A percentile compares a stretch with the other conserved stretches of the same genome.
These are phyloP conservation scores for Cryptus armator DNA, from an alignment of 2,888 invertebrate species.

Conservation along the genomic window DNA sequence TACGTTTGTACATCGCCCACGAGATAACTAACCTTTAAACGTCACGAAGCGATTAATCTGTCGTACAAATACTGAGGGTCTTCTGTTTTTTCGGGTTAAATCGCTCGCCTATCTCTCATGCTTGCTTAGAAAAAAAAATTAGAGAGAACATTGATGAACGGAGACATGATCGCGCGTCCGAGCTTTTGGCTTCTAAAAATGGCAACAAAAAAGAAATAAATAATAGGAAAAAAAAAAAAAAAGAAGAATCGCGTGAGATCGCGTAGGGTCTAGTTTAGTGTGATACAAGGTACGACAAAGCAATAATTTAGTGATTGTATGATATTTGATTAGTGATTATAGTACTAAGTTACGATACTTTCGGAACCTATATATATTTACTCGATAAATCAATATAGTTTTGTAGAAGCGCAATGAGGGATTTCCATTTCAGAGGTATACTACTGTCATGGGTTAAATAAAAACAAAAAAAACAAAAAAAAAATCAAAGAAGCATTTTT, in stretches of 20 bases:
- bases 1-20: neutral
- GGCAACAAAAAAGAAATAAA: constrained; percentile 39
- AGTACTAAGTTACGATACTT: constrained; percentile 82
- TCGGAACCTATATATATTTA: constrained; percentile 83
- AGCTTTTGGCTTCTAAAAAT: constrained; percentile 72
- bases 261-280: constrained; percentile 84
- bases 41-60: neutral
- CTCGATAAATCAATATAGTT: constrained; percentile 84
- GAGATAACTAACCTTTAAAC: neutral
- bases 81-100: neutral
- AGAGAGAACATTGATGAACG: constrained; percentile 29
- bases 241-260: constrained; percentile 64
- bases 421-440: constrained; percentile 66
- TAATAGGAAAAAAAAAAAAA: constrained; percentile 63
- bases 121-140: constrained; percentile 47
- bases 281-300: constrained; percentile 85
- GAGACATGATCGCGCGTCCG: constrained; percentile 62
- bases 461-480: constrained; percentile 50
- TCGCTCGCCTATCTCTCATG: constrained; percentile 35
- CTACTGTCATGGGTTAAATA: constrained; percentile 75
- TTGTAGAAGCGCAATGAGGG: constrained; percentile 80
- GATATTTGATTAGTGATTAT: constrained; percentile 83
- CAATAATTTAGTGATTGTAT: constrained; percentile 85
- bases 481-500: constrained; percentile 52
- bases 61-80: neutral